A percentile compares a stretch with the other conserved stretches of the same genome.
Conservation (phyloP, 2,113 vertebrate genomes). For the Poecilia latipinna region DNA sequence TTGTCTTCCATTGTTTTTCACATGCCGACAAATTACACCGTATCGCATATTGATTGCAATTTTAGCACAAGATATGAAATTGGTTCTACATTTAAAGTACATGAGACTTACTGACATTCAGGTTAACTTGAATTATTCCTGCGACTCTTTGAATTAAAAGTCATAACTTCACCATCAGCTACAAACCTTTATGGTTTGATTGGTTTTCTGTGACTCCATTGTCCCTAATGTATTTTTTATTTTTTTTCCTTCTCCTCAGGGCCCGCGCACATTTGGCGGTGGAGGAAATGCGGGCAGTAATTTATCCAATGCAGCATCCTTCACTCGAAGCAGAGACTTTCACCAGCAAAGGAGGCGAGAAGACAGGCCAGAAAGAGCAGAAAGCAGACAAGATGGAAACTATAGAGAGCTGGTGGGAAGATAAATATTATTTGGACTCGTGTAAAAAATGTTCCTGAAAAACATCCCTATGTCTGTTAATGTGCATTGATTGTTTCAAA, state of each 20-base stretch:
- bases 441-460: neutral
- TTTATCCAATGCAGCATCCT: constrained; percentile 81
- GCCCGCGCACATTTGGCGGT: constrained; percentile 91
- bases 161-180: constrained; percentile 5
- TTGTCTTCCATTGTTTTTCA: neutral
- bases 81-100: constrained; percentile 7
- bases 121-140: constrained; percentile 11
- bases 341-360: constrained; percentile 83
- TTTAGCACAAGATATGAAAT: constrained; percentile 10
- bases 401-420: constrained; percentile 93
- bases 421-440: neutral
- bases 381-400: constrained; percentile 89
- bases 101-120: constrained; percentile 9
- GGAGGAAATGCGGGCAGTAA: constrained; percentile 91
- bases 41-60: constrained; percentile 3
- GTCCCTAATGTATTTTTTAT: constrained; percentile 1
- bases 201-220: constrained; percentile 15
- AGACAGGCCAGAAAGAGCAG: constrained; percentile 83
- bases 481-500: neutral
- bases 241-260: constrained; percentile 51
- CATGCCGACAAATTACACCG: neutral
- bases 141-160: constrained; percentile 28
- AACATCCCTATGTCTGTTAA: neutral
- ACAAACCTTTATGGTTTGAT: constrained; percentile 9
- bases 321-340: constrained; percentile 84